phyloP scores from a whole-genome alignment of 2,888 invertebrate species.

The Exocentrus adspersus region DNA sequence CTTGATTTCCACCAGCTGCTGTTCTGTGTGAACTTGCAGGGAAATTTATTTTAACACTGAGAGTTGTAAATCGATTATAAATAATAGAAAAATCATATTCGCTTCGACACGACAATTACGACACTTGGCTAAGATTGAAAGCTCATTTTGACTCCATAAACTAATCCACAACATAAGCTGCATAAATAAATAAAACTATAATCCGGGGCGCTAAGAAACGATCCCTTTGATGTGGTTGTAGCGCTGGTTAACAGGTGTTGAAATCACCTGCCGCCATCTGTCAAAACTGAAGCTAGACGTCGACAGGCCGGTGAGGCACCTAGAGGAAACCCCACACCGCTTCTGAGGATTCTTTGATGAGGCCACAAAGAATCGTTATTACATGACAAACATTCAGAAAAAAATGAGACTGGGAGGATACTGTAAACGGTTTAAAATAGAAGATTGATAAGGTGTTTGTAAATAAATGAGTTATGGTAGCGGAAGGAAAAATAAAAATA shows the following conservation, averaged over 20 bases:
- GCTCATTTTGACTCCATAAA: too few species aligned
- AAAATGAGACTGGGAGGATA: neutral
- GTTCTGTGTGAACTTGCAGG: neutral
- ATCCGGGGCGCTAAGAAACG: constrained; percentile 11
- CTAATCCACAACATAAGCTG: too few species aligned
- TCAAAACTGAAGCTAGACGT: constrained; percentile 9
- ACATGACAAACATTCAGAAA: constrained; percentile 23
- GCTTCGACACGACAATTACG: too few species aligned
- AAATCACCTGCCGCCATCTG: constrained; percentile 26
- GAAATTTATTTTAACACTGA: too few species aligned
- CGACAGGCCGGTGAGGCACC: neutral
- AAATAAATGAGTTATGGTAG: too few species aligned
- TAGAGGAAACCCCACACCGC: constrained; percentile 30
- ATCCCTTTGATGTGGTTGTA: constrained; percentile 23
- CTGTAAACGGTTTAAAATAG: too few species aligned
- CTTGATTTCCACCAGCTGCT: neutral
- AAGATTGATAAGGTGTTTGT: too few species aligned
- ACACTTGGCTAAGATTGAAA: too few species aligned
- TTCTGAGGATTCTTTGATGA: constrained; percentile 31
- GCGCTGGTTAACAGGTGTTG: constrained; percentile 23
- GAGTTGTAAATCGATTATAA: too few species aligned
- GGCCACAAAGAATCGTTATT: constrained; percentile 30
- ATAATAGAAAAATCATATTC: too few species aligned
- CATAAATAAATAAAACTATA: constrained; percentile 8
- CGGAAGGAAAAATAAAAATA: too few species aligned